Evolutionary conservation across 2,113 vertebrate genomes (phyloP), one percentile per base, ranked within the genome.

Genomic region (Antennarius striatus): DNA sequence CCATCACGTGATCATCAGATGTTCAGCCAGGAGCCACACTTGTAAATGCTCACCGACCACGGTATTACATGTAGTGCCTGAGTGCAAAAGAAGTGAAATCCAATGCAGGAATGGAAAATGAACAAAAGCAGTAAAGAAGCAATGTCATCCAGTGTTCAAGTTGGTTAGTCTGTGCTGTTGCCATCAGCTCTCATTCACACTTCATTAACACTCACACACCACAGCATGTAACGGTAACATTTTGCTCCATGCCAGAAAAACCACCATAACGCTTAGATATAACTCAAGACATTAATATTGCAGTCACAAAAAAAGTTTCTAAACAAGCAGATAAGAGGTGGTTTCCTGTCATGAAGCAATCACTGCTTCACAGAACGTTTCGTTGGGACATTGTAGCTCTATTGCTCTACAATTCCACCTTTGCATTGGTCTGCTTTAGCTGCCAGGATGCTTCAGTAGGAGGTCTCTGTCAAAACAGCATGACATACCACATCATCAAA

Each of bases 401-500:
- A 48, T 68, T 62, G 57, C 64, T 71, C 63, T 69, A 50, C 63
- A 81, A 65, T 65, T 77, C 62, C 81, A 57, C 64, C 75, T 54
- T 61, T 82, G 80, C 79, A 81, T 84, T 77, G 78, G 82, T 79
- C 73, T 82, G 86, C 76, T 77, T 78, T 66, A 60, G 72, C 54
- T 72, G 73, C 67, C 70, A 30, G 50, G 47, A 75, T 61, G 83
- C 82, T 85, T 84, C 65, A 60, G 67, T 77, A 67, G 81, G 48
- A 79, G 87, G 80, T 83, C 63, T 88, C 76, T 87, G 80, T 91
- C 68, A 83, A 87, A 97, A 96, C 97, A 97, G 96, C 96, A 99
- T 98, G 97, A 96, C 96, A 97, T 95, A 95, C 96, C 93, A 95
- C 95, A 95, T 95, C 92, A 89, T 83, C 76, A 71, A 72, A 84